Base-by-base conservation (phyloP, 2,797 vertebrate species). In the Channallabes apus region DNA sequence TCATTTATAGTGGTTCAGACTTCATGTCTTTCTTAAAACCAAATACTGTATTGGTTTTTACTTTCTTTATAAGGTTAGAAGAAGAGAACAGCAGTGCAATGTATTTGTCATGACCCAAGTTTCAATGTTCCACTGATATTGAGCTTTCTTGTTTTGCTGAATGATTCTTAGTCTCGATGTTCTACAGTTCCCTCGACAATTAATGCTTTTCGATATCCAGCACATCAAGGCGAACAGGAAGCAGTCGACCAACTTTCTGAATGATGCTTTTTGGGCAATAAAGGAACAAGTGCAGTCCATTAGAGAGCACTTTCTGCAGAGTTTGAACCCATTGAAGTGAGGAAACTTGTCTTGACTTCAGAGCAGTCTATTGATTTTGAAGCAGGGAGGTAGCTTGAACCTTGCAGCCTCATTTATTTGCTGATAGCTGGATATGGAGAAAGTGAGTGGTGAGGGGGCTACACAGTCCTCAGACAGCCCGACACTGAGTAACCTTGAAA, bases 301-400 rank as follows among this genome's bases (percentile, higher is more conserved):
- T 68, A 84, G 38, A 88, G 81, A 83, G 68, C 87, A 84, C 76
- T 46, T 35, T 78, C 46, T 82, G 80, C 85, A 86, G 27, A 5
- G 62, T 29, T 86, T 77, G 76, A 82, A 87, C 69, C 86, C 89
- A 88, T 18, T 77, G 85, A 46, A 80, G 87, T 90, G 89, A 91
- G 86, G 86, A 90, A 82, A 89, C 90, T 69, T 89, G 82, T 89
- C 90, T 92, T 90, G 54, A 89, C 90, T 92, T 88, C 86, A 88
- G 88, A 91, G 89, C 87, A 87, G 58, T 67, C 68, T 93, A 94
- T 93, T 93, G 93, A 94, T 93, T 93, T 87, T 79, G 46, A 83
- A 81, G 72, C 67, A 87, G 84, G 87, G 84, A 46, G 86, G 86
- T 76, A 73, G 87, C 86, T 92, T 84, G 86, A 86, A 90, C 72